A percentile compares a stretch with the other conserved stretches of the same genome.
Evolutionary conservation across 2,888 invertebrate genomes (phyloP).

Genomic region (Leucozona laternaria): DNA sequence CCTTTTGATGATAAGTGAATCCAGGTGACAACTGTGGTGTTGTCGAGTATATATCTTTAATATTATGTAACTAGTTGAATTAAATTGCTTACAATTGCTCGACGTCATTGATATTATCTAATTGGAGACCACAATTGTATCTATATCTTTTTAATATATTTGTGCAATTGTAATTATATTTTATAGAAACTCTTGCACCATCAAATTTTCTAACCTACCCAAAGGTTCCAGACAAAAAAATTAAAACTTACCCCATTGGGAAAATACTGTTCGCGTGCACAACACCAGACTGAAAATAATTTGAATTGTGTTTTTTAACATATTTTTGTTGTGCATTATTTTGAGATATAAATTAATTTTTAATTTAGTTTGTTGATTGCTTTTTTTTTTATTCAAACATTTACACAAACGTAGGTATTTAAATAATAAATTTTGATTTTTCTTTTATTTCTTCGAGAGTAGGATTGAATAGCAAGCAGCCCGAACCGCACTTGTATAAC

Average conservation of each 20-base stretch:
- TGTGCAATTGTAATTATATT: not conserved
- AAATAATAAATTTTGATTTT: conserved; percentile 9
- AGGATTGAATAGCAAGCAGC: conserved; percentile 22
- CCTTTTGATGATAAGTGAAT: not conserved
- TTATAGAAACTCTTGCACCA: conserved; percentile 21
- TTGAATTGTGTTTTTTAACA: conserved; percentile 22
- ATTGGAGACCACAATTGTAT: conserved; percentile 10
- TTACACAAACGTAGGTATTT: not conserved
- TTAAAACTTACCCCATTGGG: conserved; percentile 59
- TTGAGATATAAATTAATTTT: not conserved
- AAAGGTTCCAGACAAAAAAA: not conserved
- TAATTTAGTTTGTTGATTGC: not conserved
- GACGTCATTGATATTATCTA: conserved; percentile 32
- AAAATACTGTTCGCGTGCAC: conserved; percentile 41
- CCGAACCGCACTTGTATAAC: conserved; percentile 40
- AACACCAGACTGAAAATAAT: conserved; percentile 46
- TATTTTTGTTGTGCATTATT: conserved; percentile 15
- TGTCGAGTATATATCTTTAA: not conserved
- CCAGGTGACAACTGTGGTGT: not conserved
- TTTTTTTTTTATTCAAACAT: not conserved
- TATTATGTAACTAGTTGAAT: conserved; percentile 43
- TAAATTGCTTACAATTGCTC: not conserved
- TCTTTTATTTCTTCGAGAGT: conserved; percentile 27
- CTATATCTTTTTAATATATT: not conserved
- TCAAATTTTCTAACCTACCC: conserved; percentile 19